Percentiles rank a stretch among this genome's conserved stretches.
Evolutionary conservation across 2,113 vertebrate species (phyloP).

Genomic region (Coracopsis vasa): DNA sequence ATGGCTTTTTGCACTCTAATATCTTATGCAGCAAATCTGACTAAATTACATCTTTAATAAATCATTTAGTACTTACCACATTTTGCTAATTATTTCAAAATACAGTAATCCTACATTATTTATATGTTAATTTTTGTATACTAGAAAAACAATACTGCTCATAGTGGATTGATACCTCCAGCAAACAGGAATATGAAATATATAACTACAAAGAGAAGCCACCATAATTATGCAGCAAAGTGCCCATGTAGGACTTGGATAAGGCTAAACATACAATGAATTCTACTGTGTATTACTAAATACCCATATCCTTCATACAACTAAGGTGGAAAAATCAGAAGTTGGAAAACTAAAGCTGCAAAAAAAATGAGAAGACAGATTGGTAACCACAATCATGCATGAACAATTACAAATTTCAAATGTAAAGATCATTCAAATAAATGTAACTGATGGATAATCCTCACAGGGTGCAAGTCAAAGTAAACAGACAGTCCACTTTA

Average conservation of each 20-base stretch:
- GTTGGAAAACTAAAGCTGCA: conserved; percentile 29
- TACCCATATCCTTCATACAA: conserved; percentile 16
- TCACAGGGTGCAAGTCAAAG: conserved; percentile 79
- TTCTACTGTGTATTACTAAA: conserved; percentile 14
- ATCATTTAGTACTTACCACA: conserved; percentile 53
- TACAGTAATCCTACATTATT: conserved; percentile 64
- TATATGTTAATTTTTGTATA: conserved; percentile 54
- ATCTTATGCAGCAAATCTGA: conserved; percentile 50
- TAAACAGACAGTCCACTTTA: conserved; percentile 90
- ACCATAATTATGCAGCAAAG: conserved; percentile 45
- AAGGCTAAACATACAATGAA: conserved; percentile 33
- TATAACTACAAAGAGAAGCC: conserved; percentile 10
- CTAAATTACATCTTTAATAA: conserved; percentile 61
- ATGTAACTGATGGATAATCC: conserved; percentile 80
- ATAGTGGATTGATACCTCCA: background rate
- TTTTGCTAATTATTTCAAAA: conserved; percentile 72
- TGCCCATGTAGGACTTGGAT: conserved; percentile 41
- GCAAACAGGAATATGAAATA: conserved; percentile 44
- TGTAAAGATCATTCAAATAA: conserved; percentile 82
- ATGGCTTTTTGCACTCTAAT: conserved; percentile 31
- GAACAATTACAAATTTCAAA: conserved; percentile 83
- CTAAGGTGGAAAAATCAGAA: conserved; percentile 42
- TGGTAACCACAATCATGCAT: conserved; percentile 68
- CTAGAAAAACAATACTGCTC: conserved; percentile 45
- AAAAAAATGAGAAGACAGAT: conserved; percentile 26